Evolutionary conservation across 2,113 vertebrate genomes (phyloP).

Genomic region (Trichomycterus rosablanca): DNA sequence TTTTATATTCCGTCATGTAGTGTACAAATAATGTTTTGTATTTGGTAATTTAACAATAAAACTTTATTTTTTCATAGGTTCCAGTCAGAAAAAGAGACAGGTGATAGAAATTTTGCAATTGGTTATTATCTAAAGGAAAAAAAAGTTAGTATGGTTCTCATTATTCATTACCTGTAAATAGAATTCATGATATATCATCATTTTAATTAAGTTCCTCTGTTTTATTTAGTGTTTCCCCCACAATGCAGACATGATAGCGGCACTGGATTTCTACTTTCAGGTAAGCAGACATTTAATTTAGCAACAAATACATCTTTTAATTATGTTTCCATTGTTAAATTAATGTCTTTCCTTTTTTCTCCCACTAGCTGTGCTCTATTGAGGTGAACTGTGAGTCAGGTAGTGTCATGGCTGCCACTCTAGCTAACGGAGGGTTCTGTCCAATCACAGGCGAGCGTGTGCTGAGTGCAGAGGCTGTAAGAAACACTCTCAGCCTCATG

Average conservation of each 20-base stretch:
- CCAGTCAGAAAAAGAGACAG: slow-evolving; percentile 75
- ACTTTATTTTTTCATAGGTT: slow-evolving; percentile 54
- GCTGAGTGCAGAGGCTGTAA: slow-evolving; percentile 78
- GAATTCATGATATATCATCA: too few relatives aligned
- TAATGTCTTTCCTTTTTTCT: not conserved
- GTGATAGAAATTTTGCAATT: slow-evolving; percentile 75
- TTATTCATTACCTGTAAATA: not conserved
- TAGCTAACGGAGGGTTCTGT: slow-evolving; percentile 87
- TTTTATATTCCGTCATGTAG: too few relatives aligned
- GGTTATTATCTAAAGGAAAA: slow-evolving; percentile 90
- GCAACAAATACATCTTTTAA: not conserved
- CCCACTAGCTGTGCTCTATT: slow-evolving; percentile 78
- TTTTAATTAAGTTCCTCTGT: not conserved
- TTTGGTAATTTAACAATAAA: too few relatives aligned
- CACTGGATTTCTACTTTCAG: slow-evolving; percentile 89
- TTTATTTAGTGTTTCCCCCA: slow-evolving; percentile 76
- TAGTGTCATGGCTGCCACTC: slow-evolving; percentile 83
- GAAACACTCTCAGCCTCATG: slow-evolving; percentile 89
- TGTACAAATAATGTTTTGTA: too few relatives aligned
- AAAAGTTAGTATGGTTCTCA: slow-evolving; percentile 67
- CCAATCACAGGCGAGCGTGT: slow-evolving; percentile 83
- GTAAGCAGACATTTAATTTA: slow-evolving; percentile 50
- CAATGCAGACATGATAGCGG: slow-evolving; percentile 77
- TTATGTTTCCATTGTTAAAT: too few relatives aligned
- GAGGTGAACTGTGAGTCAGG: slow-evolving; percentile 84